These are phyloP conservation scores for Ancistrus triradiatus DNA, from an alignment of 2,113 vertebrate species.

Conservation along the genomic window DNA sequence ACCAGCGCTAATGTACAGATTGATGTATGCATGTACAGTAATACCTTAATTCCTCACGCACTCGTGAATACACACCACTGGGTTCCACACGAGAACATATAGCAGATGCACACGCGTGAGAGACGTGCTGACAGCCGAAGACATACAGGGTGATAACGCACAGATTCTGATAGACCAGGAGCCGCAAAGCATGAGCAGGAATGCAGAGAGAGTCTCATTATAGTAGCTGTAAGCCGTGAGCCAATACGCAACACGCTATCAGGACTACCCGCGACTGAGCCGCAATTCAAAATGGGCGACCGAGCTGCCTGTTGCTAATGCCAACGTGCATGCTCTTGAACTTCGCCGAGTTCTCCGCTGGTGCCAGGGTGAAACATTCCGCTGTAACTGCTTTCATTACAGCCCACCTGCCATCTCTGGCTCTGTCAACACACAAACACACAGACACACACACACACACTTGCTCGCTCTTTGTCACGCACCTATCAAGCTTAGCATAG, in stretches of 20 bases:
- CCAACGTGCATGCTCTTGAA: neutral
- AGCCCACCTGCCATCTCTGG: constrained; percentile 59
- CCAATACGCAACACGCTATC: too few species aligned
- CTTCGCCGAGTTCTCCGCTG: neutral
- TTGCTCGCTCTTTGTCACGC: neutral
- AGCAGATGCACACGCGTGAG: neutral
- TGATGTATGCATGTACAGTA: neutral
- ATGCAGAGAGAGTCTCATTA: too few species aligned
- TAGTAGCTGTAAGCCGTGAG: too few species aligned
- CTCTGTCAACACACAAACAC: constrained; percentile 40
- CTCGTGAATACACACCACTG: constrained; percentile 13
- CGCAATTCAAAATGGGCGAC: neutral
- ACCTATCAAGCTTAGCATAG: neutral
- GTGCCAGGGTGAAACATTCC: constrained; percentile 49
- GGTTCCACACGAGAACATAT: neutral
- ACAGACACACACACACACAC: constrained; percentile 10
- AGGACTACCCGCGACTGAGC: too few species aligned
- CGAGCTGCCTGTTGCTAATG: neutral
- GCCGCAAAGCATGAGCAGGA: neutral
- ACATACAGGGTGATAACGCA: constrained; percentile 22
- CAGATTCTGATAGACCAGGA: constrained; percentile 16
- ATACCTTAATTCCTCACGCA: constrained; percentile 22
- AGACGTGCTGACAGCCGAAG: neutral
- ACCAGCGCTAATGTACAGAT: neutral
- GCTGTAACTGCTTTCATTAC: constrained; percentile 56